Conservation (phyloP, 2,888 invertebrate species). For the Phymatocera aterrima region DNA sequence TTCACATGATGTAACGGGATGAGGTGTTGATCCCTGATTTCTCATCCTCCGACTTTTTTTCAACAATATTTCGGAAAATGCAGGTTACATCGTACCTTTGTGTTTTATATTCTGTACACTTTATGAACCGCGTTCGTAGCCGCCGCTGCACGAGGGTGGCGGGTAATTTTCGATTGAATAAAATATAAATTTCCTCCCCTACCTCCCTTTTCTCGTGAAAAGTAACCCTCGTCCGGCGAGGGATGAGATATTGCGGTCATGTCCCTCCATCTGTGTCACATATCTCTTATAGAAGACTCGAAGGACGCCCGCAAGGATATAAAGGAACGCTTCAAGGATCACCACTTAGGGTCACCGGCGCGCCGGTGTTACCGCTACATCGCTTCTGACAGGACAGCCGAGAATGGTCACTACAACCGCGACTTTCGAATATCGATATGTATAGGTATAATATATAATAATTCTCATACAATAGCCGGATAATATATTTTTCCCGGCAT, state of each 20-base stretch:
- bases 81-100: no score
- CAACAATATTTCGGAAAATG: neutral
- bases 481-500: neutral
- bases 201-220: slow-evolving; percentile 7
- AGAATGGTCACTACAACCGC: neutral
- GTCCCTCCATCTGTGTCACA: slow-evolving; percentile 63
- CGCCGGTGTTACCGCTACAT: slow-evolving; percentile 51
- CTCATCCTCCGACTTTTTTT: neutral
- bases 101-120: slow-evolving; percentile 34
- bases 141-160: neutral
- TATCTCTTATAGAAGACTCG: slow-evolving; percentile 52
- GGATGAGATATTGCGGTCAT: slow-evolving; percentile 65
- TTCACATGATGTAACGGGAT: no score
- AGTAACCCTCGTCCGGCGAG: slow-evolving; percentile 50
- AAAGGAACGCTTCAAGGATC: slow-evolving; percentile 60
- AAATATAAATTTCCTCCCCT: slow-evolving; percentile 60
- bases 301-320: slow-evolving; percentile 55
- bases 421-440: slow-evolving; percentile 42
- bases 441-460: no score
- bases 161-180: slow-evolving; percentile 55
- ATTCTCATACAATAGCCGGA: slow-evolving; percentile 21
- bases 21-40: no score
- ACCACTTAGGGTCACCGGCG: slow-evolving; percentile 54
- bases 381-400: slow-evolving; percentile 52
- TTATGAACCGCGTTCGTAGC: no score